Base-by-base conservation (phyloP, 1,140 invertebrate species). In the Carcinoscorpius rotundicauda region DNA sequence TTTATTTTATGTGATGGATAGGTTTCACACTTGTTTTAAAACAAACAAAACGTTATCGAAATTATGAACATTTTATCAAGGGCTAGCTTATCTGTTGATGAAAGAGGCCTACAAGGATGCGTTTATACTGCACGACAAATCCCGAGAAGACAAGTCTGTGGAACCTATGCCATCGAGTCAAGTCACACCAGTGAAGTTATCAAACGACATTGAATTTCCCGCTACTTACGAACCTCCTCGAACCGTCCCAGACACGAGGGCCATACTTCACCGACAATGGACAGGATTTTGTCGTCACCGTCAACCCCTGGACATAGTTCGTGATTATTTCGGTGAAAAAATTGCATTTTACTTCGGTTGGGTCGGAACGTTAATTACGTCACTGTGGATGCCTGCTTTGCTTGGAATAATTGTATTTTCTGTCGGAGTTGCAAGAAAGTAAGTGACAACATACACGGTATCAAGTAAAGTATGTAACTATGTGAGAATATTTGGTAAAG, bases 321-420 rank as follows among this genome's bases (percentile, higher is more conserved):
- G 78, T 11, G 73, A 79, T 66, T 80, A 80, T 64, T 79, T 79
- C 72, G 78, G 78, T 5, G 78, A 79, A 64, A 64, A 76, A 64
- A 78, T 80, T 68, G 77, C 76, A 0, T 73, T 80, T 49, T 80
- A 79, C 62, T 80, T 80, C 71, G 78, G 78, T 0, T 80, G 78
- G 77, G 71, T 74, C 0, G 78, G 77, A 0, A 69, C 72, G 53
- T 63, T 78, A 8, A 75, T 74, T 4, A 68, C 72, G 6, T 74
- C 76, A 9, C 68, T 79, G 9, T 76, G 74, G 74, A 68, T 78
- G 5, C 78, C 78, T 3, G 75, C 74, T 51, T 3, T 79, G 0
- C 72, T 79, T 69, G 78, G 78, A n/a, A 49, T 79, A 5, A 68
- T 61, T 52, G 72, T 78, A 29, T 80, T 79, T 69, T 64, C 75